phyloP scores from a whole-genome alignment of 2,113 vertebrate species.

The Jaculus jaculus region DNA sequence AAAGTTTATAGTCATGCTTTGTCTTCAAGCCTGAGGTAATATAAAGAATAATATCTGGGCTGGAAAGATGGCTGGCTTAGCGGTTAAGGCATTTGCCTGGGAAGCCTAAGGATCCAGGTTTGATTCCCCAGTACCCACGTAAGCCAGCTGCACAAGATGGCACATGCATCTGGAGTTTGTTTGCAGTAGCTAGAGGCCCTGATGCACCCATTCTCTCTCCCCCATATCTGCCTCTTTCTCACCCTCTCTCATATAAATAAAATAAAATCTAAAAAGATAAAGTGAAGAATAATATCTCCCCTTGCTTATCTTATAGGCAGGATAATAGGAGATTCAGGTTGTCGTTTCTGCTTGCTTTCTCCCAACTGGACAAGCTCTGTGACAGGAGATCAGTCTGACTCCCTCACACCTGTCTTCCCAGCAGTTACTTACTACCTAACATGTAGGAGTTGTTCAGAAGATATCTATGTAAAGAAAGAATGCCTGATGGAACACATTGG shows the following conservation, averaged over 20 bases:
- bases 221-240: no score
- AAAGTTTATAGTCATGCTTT: not conserved
- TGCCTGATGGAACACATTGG: accelerated
- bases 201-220: no score
- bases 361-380: not conserved
- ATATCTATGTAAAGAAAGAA: not conserved
- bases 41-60: not conserved
- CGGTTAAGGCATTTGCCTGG: no score
- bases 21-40: not conserved
- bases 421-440: not conserved
- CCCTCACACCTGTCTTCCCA: no score
- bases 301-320: not conserved
- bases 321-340: not conserved
- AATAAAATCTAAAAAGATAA: not conserved
- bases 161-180: no score
- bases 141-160: no score
- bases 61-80: no score
- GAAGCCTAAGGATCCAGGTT: no score
- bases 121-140: no score
- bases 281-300: not conserved
- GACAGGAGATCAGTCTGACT: not conserved
- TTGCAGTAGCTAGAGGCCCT: no score
- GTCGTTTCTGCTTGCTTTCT: not conserved
- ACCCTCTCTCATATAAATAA: no score
- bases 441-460: not conserved